Conservation (phyloP, 2,888 invertebrate species). For the Synergus japonicus region DNA sequence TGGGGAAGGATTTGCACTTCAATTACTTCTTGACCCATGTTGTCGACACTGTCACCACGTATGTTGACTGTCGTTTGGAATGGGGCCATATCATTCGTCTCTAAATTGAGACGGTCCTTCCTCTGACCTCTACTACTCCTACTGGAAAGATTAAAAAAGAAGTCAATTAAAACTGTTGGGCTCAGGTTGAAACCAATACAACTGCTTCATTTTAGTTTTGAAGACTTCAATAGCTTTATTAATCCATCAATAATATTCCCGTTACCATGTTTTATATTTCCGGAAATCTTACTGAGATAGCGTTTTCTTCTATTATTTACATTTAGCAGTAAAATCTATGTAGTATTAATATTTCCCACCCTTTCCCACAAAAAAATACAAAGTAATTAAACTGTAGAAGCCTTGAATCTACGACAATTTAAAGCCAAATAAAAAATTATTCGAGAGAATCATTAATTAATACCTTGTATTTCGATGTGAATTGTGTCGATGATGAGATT, state of each 20-base stretch:
- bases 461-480: slow-evolving; percentile 85
- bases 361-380: neutral
- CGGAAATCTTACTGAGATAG: too few relatives aligned
- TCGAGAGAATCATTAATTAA: slow-evolving; percentile 26
- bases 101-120: slow-evolving; percentile 79
- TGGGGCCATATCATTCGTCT: slow-evolving; percentile 87
- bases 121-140: slow-evolving; percentile 84
- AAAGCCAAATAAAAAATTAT: neutral
- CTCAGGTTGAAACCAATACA: too few relatives aligned
- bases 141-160: slow-evolving; percentile 41
- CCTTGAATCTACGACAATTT: slow-evolving; percentile 29
- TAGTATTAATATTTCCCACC: too few relatives aligned
- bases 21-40: slow-evolving; percentile 93
- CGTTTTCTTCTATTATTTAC: too few relatives aligned
- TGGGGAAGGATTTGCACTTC: slow-evolving; percentile 97
- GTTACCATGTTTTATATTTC: too few relatives aligned
- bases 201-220: too few relatives aligned
- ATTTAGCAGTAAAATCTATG: too few relatives aligned
- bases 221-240: too few relatives aligned
- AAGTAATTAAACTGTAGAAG: neutral
- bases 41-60: slow-evolving; percentile 82
- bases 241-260: too few relatives aligned
- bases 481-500: slow-evolving; percentile 82
- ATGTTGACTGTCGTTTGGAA: slow-evolving; percentile 92
- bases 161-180: neutral